Conservation (phyloP, 1,140 invertebrate species). For the Cepaea nemoralis region DNA sequence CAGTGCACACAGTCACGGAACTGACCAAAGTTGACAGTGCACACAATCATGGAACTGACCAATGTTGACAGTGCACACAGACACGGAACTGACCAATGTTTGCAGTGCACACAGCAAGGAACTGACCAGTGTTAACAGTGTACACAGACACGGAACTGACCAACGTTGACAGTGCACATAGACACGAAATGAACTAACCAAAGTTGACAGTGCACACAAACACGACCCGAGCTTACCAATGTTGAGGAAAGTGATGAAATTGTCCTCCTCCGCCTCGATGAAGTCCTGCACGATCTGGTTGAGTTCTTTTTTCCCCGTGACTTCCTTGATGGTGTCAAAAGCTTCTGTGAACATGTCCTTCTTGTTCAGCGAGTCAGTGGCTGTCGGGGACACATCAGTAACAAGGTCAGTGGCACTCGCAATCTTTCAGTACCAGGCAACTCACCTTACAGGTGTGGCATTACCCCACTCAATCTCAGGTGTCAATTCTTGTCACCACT, state of each 20-base stretch:
- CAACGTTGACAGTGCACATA: too few species aligned
- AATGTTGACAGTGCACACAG: too few species aligned
- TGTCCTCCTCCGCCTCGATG: conserved; percentile 38
- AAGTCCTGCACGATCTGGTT: conserved; percentile 35
- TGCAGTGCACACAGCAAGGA: too few species aligned
- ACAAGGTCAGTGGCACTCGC: not conserved
- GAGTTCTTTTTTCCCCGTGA: conserved; percentile 20
- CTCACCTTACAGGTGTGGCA: not conserved
- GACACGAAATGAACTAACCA: not conserved
- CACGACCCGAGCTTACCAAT: too few species aligned
- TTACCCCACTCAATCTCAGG: not conserved
- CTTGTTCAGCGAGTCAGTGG: not conserved
- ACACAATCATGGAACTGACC: too few species aligned
- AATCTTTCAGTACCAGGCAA: not conserved
- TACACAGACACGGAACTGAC: too few species aligned
- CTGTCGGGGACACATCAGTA: not conserved
- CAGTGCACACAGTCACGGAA: too few species aligned
- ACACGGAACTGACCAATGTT: too few species aligned
- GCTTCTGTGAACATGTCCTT: conserved; percentile 19
- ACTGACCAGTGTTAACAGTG: too few species aligned
- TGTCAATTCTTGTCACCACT: not conserved
- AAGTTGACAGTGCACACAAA: too few species aligned
- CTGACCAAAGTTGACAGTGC: too few species aligned
- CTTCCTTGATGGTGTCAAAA: conserved; percentile 34
- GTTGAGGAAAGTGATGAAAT: conserved; percentile 28